phyloP scores from a whole-genome alignment of 2,888 invertebrate species.

The Lysandra coridon region DNA sequence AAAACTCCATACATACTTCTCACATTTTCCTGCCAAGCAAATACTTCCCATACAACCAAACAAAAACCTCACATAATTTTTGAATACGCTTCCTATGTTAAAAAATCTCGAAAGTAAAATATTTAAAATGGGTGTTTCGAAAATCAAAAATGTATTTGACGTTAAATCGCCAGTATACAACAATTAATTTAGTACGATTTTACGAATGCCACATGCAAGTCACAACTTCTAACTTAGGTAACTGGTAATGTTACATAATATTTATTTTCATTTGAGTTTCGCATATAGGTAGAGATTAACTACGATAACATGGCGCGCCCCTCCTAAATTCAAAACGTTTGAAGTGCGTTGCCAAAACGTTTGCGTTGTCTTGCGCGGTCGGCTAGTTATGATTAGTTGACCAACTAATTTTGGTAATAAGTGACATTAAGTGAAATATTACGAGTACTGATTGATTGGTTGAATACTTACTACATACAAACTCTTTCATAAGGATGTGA shows the following conservation, averaged over 20 bases:
- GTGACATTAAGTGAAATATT: too few relatives aligned
- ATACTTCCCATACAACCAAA: slow-evolving; percentile 5
- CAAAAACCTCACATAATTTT: not conserved
- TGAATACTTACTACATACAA: too few relatives aligned
- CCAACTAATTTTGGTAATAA: too few relatives aligned
- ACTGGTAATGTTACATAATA: not conserved
- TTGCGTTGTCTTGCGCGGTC: too few relatives aligned
- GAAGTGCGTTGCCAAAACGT: too few relatives aligned
- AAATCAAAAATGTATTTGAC: not conserved
- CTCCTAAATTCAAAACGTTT: too few relatives aligned
- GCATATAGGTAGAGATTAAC: not conserved
- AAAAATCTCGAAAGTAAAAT: not conserved
- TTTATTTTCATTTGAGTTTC: not conserved
- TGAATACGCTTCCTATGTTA: not conserved
- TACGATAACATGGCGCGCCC: too few relatives aligned
- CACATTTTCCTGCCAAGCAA: not conserved
- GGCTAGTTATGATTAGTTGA: too few relatives aligned
- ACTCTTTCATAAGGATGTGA: too few relatives aligned
- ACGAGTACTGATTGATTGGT: too few relatives aligned
- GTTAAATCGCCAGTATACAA: not conserved
- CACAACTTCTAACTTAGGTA: not conserved
- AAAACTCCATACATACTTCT: slow-evolving; percentile 9
- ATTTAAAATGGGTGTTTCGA: not conserved
- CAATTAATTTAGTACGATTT: not conserved
- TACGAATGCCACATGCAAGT: not conserved